phyloP scores from a whole-genome alignment of 2,113 vertebrate genomes.

The Nyctereutes procyonoides region DNA sequence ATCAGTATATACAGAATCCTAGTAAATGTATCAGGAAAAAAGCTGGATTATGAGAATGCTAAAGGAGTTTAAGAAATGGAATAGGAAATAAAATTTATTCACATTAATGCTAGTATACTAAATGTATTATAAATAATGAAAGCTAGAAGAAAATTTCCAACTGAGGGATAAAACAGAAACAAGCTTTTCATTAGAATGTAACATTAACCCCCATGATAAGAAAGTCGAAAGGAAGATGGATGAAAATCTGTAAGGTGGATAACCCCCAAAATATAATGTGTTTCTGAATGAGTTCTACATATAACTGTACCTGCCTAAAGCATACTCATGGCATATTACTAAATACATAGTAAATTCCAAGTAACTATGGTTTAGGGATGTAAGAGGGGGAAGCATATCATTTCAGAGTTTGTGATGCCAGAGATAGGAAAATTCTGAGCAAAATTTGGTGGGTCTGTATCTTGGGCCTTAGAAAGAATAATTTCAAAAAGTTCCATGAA shows the following conservation, averaged over 20 bases:
- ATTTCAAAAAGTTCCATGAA: neutral
- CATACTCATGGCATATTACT: neutral
- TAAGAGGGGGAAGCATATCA: neutral
- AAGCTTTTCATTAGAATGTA: neutral
- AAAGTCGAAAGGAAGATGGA: neutral
- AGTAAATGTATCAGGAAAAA: neutral
- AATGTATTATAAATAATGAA: constrained; percentile 25
- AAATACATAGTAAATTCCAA: neutral
- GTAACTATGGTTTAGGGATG: neutral
- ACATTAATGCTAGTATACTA: neutral
- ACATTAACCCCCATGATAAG: neutral
- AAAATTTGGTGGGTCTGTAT: neutral
- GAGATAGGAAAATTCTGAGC: constrained; percentile 14
- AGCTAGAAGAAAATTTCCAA: neutral
- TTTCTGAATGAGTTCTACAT: neutral
- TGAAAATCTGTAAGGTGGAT: neutral
- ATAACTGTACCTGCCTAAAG: neutral
- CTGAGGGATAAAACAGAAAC: neutral
- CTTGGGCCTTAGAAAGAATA: neutral
- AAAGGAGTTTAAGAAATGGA: neutral
- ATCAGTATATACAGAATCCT: neutral
- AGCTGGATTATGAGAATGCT: neutral
- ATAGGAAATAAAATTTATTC: neutral
- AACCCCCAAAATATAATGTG: neutral
- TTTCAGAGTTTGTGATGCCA: neutral